Base-by-base conservation (phyloP, 2,888 invertebrate genomes). In the Pseudococcus viburni region DNA sequence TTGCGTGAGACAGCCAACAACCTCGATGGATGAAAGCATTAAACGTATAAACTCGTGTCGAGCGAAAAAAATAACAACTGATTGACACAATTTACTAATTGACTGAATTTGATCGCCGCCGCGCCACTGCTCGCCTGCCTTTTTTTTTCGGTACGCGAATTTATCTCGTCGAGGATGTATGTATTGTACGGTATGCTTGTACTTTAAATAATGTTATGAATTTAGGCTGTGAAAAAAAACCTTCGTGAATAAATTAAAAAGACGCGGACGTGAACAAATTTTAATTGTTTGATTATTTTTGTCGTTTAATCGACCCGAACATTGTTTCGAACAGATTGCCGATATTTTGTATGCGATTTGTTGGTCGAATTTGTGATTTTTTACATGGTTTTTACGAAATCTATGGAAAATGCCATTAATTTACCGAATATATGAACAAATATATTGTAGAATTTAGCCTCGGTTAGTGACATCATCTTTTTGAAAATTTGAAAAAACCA, bases 1-100 rank as follows among this genome's bases (percentile, higher is more conserved):
- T 83, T 83, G 80, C 80, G 80, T 83, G 80, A 83, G 80, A 83
- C 80, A 83, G 80, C 80, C 80, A 83, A 83, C 80, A 83, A 83
- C 80, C 80, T 83, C 80, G 46, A 83, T 83, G 80, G 80, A 83
- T 83, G 80, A 83, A 83, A 83, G 80, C 46, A 83, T 83, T 83
- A 83, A 46, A 11, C 80, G 46, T 80, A 80, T 80, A 80, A 33
- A 80, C 80, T 39, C 42, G 80, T 80, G 80, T 83, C 80, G 80
- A 46, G 80, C 80, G 80, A 83, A 83, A 83, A 33, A 83, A 73
- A 83, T 83, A 83, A 77, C 39, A 39, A 83, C 80, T 83, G 42
- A 83, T 83, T 83, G 80, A 83, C 80, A 83, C 80, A 46, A 83
- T 83, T 83, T 83, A 46, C 80, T 83, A 46, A 46, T 83, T 83